phyloP scores from a whole-genome alignment of 2,888 invertebrate genomes.

The Xanthia togata region DNA sequence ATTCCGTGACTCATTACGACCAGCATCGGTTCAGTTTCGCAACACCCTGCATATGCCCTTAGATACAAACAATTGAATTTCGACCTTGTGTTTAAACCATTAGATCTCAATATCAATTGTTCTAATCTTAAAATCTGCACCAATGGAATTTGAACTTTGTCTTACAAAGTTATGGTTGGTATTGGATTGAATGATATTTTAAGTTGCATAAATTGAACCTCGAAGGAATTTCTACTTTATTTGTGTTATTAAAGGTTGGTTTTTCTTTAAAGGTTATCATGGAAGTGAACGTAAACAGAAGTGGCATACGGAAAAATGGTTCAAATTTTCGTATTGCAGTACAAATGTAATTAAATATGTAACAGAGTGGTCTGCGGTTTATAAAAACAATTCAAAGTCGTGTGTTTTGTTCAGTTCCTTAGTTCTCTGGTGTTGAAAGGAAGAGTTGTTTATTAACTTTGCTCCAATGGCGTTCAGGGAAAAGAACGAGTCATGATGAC shows the following conservation, averaged over 20 bases:
- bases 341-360: constrained; percentile 65
- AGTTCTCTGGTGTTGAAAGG: background rate
- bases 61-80: constrained; percentile 64
- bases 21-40: constrained; percentile 64
- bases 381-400: constrained; percentile 21
- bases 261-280: constrained; percentile 41
- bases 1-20: constrained; percentile 69
- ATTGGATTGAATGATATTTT: constrained; percentile 37
- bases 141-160: constrained; percentile 53
- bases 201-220: constrained; percentile 19
- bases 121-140: constrained; percentile 25
- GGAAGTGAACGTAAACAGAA: constrained; percentile 70
- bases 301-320: constrained; percentile 67
- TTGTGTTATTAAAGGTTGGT: constrained; percentile 37
- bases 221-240: constrained; percentile 51
- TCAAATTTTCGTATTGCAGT: constrained; percentile 64
- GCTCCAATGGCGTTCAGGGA: no score
- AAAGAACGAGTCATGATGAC: background rate
- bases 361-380: constrained; percentile 37
- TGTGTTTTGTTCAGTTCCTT: constrained; percentile 11
- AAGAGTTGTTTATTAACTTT: background rate
- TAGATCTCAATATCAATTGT: constrained; percentile 61
- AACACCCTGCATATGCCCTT: constrained; percentile 65
- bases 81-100: constrained; percentile 65
- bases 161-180: constrained; percentile 29